A percentile compares a stretch with the other conserved stretches of the same genome.
These are phyloP conservation scores for Dolomedes plantarius DNA, from an alignment of 2,888 invertebrate genomes.

Conservation along the genomic window DNA sequence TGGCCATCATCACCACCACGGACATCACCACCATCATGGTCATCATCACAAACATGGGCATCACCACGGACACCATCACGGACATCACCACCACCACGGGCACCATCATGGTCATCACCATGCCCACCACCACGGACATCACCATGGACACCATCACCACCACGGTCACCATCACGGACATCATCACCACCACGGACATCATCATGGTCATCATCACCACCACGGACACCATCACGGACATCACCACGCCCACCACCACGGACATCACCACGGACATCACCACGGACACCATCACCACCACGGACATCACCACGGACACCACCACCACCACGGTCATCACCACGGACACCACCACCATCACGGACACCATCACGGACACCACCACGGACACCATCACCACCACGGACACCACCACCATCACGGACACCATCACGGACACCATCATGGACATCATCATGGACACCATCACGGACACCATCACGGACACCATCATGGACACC, in stretches of 20 bases:
- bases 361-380: constrained; percentile 21
- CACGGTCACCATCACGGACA: constrained; percentile 53
- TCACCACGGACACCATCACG: constrained; percentile 27
- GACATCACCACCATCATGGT: constrained; percentile 26
- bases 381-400: constrained; percentile 24
- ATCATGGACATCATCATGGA: constrained; percentile 56
- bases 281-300: constrained; percentile 48
- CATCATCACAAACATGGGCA: constrained; percentile 37
- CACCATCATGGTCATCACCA: constrained; percentile 53
- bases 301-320: constrained; percentile 30
- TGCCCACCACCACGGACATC: constrained; percentile 41
- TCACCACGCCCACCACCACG: constrained; percentile 35
- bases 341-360: constrained; percentile 39
- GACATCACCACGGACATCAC: constrained; percentile 46
- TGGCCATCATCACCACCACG: constrained; percentile 28
- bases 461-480: constrained; percentile 50
- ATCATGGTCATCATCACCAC: constrained; percentile 39
- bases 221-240: constrained; percentile 49
- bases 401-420: constrained; percentile 22
- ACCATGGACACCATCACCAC: constrained; percentile 36
- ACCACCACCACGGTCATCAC: constrained; percentile 42
- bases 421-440: constrained; percentile 23
- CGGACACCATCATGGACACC: constrained; percentile 51
- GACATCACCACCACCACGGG: constrained; percentile 33
- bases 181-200: constrained; percentile 31